A percentile compares a stretch with the other conserved stretches of the same genome.
These are phyloP conservation scores for Dryocosmus kuriphilus DNA, from an alignment of 2,888 invertebrate genomes.

Conservation along the genomic window DNA sequence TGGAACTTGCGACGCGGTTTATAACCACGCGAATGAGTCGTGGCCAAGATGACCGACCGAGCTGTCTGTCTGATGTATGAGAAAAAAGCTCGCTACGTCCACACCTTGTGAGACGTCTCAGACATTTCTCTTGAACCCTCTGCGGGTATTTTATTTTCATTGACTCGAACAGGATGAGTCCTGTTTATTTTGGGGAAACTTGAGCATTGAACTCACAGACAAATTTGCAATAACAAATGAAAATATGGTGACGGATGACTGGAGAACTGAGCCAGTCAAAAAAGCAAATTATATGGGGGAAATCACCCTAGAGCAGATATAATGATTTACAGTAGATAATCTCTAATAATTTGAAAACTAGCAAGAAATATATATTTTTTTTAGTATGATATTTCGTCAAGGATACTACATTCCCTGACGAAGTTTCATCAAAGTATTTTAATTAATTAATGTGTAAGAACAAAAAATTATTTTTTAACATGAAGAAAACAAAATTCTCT, in stretches of 20 bases:
- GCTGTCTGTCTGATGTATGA: slow-evolving; percentile 29
- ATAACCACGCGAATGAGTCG: slow-evolving; percentile 31
- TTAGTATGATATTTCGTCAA: no score
- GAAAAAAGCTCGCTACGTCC: slow-evolving; percentile 18
- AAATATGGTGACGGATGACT: neutral
- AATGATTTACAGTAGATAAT: no score
- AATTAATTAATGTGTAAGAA: no score
- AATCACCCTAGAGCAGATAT: no score
- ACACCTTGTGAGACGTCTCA: slow-evolving; percentile 2
- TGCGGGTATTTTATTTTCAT: slow-evolving; percentile 45
- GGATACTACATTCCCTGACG: no score
- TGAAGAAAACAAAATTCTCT: no score
- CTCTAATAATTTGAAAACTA: no score
- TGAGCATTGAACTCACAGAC: neutral
- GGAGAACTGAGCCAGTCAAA: no score
- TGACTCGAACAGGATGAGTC: slow-evolving; percentile 46
- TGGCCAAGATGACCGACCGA: slow-evolving; percentile 20
- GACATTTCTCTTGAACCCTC: neutral
- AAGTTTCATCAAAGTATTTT: no score
- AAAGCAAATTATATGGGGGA: no score
- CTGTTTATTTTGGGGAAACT: neutral
- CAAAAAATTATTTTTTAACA: no score
- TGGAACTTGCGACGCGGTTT: slow-evolving; percentile 58
- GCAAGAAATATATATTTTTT: no score
- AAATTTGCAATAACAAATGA: neutral